phyloP scores from a whole-genome alignment of 2,797 vertebrate species.

The Pangasius larnaudii region DNA sequence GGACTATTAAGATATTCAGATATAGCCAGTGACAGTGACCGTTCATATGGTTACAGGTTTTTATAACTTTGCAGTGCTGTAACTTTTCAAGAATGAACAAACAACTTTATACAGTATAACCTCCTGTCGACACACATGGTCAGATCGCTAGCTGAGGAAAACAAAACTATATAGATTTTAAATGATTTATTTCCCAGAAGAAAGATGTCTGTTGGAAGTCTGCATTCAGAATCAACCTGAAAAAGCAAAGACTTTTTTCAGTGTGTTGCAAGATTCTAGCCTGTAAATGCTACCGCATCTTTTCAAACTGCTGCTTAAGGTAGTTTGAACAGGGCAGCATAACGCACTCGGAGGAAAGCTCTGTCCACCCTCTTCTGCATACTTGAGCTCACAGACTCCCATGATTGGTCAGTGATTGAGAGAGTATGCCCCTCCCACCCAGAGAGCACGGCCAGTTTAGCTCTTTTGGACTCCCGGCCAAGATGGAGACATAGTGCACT shows the following conservation, averaged over 20 bases:
- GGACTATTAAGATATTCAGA: not conserved
- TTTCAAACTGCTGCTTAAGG: not conserved
- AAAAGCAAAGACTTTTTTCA: no score
- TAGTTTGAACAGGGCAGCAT: not conserved
- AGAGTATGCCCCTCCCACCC: not conserved
- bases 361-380: not conserved
- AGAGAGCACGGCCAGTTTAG: not conserved
- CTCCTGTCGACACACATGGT: no score
- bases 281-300: not conserved
- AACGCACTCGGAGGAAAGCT: not conserved
- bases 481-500: not conserved
- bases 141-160: not conserved
- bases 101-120: not conserved
- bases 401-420: not conserved
- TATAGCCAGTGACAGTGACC: not conserved
- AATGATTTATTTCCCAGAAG: not conserved
- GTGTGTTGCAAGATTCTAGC: not conserved
- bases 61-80: not conserved
- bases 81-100: not conserved
- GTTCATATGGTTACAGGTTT: not conserved
- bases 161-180: not conserved
- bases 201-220: not conserved
- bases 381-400: not conserved
- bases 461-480: not conserved
- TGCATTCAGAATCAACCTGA: not conserved